Percentiles rank a stretch among this genome's conserved stretches.
Conservation (phyloP, 2,888 invertebrate genomes). For the Drosophila incognita region DNA sequence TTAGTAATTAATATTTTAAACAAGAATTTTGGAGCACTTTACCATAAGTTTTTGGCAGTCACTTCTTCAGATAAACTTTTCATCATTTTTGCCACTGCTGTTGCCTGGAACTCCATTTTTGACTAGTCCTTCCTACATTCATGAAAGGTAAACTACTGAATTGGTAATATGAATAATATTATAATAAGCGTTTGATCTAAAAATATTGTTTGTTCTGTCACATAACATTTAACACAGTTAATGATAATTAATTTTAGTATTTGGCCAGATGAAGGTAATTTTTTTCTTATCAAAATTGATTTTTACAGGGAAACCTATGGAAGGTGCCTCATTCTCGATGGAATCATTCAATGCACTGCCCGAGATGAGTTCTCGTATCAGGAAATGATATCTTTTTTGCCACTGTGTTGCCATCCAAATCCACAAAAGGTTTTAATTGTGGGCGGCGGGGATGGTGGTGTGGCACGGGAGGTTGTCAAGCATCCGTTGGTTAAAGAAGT, state of each 20-base stretch:
- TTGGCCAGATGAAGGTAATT: neutral
- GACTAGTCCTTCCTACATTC: neutral
- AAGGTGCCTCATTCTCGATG: constrained; percentile 94
- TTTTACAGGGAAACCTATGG: constrained; percentile 87
- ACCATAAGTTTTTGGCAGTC: neutral
- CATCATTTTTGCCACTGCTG: neutral
- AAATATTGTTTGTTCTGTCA: neutral
- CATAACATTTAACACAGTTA: neutral
- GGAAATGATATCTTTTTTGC: constrained; percentile 98
- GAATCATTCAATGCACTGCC: constrained; percentile 98
- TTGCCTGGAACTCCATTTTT: neutral
- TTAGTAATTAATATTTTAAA: neutral
- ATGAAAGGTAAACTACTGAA: neutral
- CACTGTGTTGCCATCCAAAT: constrained; percentile 94
- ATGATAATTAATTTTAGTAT: neutral
- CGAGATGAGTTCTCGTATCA: constrained; percentile 99
- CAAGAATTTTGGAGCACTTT: neutral
- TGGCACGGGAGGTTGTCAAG: constrained; percentile 97
- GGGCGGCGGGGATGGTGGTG: constrained; percentile 99
- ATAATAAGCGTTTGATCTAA: neutral
- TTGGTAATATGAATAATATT: neutral
- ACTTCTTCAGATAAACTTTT: neutral
- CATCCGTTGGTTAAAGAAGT: constrained; percentile 95
- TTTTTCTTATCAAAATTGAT: neutral
- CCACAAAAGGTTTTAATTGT: constrained; percentile 97